Conservation (phyloP, 2,888 invertebrate genomes). For the Acheta domesticus region DNA sequence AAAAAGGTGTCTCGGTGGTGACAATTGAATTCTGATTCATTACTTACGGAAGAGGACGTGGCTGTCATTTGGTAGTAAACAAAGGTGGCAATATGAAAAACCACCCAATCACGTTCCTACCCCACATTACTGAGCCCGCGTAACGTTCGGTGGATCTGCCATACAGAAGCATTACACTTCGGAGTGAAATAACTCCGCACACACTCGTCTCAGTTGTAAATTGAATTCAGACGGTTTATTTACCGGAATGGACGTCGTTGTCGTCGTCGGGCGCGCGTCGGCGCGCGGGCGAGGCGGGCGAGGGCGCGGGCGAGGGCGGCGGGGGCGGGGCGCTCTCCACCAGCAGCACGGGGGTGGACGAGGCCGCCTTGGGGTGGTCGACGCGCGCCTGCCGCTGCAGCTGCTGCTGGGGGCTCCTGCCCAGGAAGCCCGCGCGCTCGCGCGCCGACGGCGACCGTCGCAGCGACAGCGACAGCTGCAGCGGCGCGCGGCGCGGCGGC, state of each 20-base stretch:
- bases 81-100: too few relatives aligned
- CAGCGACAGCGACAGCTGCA: constrained; percentile 36
- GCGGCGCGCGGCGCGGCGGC: constrained; percentile 26
- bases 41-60: too few relatives aligned
- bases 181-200: too few relatives aligned
- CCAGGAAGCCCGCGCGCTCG: neutral
- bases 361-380: neutral
- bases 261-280: constrained; percentile 27
- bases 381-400: neutral
- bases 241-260: constrained; percentile 32
- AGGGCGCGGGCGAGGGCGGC: neutral
- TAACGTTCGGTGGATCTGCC: too few relatives aligned
- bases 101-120: too few relatives aligned
- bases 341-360: neutral
- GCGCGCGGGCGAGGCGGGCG: constrained; percentile 20
- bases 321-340: constrained; percentile 20
- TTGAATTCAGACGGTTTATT: neutral
- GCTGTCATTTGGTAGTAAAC: too few relatives aligned
- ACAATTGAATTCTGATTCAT: too few relatives aligned
- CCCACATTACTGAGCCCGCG: too few relatives aligned
- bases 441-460: constrained; percentile 40
- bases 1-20: too few relatives aligned
- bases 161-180: too few relatives aligned
- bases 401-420: constrained; percentile 3
- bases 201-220: too few relatives aligned